Evolutionary conservation across 2,797 vertebrate genomes (phyloP).

Genomic region (Spheniscus humboldti): DNA sequence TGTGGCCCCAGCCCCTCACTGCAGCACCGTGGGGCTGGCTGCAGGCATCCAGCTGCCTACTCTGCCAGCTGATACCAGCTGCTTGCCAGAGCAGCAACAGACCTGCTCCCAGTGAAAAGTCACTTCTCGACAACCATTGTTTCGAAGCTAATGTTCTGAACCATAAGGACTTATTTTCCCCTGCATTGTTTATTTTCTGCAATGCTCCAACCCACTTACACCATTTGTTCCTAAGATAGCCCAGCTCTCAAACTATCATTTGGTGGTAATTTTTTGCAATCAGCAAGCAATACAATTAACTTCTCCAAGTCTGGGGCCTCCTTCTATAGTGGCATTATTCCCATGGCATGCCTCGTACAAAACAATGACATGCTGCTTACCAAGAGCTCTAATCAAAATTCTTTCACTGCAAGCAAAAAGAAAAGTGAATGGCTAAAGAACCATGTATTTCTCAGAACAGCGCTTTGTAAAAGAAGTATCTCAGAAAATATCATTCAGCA

Average conservation of each 20-base stretch:
- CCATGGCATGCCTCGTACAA: not conserved
- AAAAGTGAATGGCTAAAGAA: not conserved
- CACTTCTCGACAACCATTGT: rapidly evolving
- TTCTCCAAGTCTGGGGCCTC: not conserved
- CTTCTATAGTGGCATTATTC: not conserved
- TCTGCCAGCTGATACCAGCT: not conserved
- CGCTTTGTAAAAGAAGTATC: not conserved
- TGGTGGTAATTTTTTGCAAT: not conserved
- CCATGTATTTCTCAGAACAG: not conserved
- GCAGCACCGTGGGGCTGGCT: not conserved
- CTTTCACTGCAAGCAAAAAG: not conserved
- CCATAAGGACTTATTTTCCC: not conserved
- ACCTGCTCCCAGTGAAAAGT: not conserved
- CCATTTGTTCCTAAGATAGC: not conserved
- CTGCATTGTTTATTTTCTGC: not conserved
- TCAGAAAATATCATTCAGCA: not conserved
- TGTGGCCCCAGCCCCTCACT: rapidly evolving
- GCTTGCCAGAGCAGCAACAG: not conserved
- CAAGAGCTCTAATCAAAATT: not conserved
- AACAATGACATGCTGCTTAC: not conserved
- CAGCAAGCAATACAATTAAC: not conserved
- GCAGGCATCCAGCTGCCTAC: not conserved
- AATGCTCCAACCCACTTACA: not conserved
- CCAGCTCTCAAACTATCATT: not conserved
- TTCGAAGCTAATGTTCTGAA: not conserved